A percentile compares a stretch with the other conserved stretches of the same genome.
These are phyloP conservation scores for Aspidiotus rigidus DNA, from an alignment of 2,888 invertebrate genomes.

Conservation along the genomic window DNA sequence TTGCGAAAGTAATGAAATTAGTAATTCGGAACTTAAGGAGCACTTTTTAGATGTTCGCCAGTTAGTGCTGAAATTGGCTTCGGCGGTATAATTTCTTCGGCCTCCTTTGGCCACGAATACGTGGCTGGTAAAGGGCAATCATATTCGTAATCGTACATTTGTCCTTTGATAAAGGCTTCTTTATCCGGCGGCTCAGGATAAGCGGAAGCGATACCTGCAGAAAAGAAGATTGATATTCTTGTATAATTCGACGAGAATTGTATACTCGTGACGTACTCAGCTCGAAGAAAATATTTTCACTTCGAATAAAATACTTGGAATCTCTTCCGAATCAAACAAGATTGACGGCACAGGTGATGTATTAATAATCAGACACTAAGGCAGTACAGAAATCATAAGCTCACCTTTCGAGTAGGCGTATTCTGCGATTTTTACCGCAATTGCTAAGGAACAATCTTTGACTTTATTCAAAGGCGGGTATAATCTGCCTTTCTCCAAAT, in stretches of 20 bases:
- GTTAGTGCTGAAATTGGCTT: constrained; percentile 35
- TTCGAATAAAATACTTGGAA: background rate
- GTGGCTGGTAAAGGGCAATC: constrained; percentile 61
- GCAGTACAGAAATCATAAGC: constrained; percentile 24
- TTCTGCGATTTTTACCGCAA: constrained; percentile 77
- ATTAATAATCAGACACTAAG: background rate
- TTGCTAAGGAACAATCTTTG: constrained; percentile 77
- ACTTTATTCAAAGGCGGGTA: constrained; percentile 83
- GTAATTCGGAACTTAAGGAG: constrained; percentile 13
- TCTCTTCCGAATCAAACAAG: background rate
- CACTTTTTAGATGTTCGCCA: constrained; percentile 38
- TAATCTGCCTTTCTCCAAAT: constrained; percentile 75
- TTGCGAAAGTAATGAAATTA: no score
- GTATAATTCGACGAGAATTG: background rate
- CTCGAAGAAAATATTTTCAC: background rate
- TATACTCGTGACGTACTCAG: no score
- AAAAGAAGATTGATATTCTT: constrained; percentile 17
- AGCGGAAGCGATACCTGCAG: constrained; percentile 62
- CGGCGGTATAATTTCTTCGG: constrained; percentile 36
- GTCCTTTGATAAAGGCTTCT: constrained; percentile 57
- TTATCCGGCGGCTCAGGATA: constrained; percentile 78
- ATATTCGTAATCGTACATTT: constrained; percentile 71
- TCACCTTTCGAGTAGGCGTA: constrained; percentile 81
- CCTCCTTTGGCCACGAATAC: constrained; percentile 45
- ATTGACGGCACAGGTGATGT: background rate